Base-by-base conservation (phyloP, 2,797 vertebrate species). In the Enteromius thamalakanensis region DNA sequence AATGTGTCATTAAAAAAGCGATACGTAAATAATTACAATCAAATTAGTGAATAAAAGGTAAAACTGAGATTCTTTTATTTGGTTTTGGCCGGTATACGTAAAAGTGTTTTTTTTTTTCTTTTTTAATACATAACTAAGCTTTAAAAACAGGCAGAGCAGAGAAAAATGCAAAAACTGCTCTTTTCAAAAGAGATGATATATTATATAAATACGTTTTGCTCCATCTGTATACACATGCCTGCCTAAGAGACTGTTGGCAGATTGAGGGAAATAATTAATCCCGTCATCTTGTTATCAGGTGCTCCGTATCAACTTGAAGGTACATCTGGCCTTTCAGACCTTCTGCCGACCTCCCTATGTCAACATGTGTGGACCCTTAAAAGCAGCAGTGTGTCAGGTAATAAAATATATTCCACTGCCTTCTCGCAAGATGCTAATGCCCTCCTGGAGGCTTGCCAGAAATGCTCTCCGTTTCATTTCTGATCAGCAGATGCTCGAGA, bases 341-440 rank as follows among this genome's bases (percentile, higher is more conserved):
- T 68, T 65, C 69, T 79, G 68, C 29, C 69, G 84, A 68, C 69
- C 76, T 78, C 23, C 17, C 42, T 72, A 53, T 79, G 60, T 72
- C 49, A 76, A 81, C 72, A 62, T 71, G 65, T 29, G n/a, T 21
- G 49, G 60, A 42, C 68, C 47, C 51, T 74, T 71, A 82, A 71
- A 80, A 58, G 76, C 82, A 26, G 7, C 55, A 71, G 42, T 40
- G 76, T 58, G 51, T 75, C 62, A 75, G 64, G 64, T 70, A 45
- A 76, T 86, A 83, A 79, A 76, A 53, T 69, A 83, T 80, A 83
- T 83, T 79, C 65, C 64, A 58, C 62, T 80, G n/a, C 47, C 62
- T 82, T 32, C 80, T 47, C 21, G 29, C 65, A 76, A 82, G 32
- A 79, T 82, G 84, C 68, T 82, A 79, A 86, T 86, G 76, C 79